phyloP scores from a whole-genome alignment of 2,888 invertebrate species.

The Macrosiphum euphorbiae region DNA sequence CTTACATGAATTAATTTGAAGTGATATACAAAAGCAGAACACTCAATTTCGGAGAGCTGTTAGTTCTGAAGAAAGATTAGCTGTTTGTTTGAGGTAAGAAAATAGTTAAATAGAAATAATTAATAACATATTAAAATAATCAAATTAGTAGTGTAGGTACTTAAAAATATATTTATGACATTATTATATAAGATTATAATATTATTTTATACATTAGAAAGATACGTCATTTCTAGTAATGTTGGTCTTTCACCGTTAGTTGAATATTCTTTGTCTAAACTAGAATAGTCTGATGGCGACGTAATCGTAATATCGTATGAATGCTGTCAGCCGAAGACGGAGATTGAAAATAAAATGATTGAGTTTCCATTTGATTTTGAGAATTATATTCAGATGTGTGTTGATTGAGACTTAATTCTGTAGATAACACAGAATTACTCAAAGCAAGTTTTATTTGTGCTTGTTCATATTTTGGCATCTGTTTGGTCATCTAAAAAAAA shows the following conservation, averaged over 20 bases:
- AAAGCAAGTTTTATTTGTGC: constrained; percentile 64
- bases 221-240: constrained; percentile 11
- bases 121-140: constrained; percentile 1
- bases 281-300: constrained; percentile 8
- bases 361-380: constrained; percentile 4
- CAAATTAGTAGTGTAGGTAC: constrained; percentile 8
- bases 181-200: constrained; percentile 12
- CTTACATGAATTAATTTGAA: constrained; percentile 4
- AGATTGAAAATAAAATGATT: constrained; percentile 27
- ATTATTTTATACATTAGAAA: constrained; percentile 25
- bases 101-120: constrained; percentile 20
- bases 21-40: constrained; percentile 18
- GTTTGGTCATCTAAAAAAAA: constrained; percentile 65
- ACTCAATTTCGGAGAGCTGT: constrained; percentile 35
- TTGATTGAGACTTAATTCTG: constrained; percentile 57
- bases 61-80: constrained; percentile 34
- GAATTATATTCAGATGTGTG: background rate
- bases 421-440: constrained; percentile 56
- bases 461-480: constrained; percentile 63
- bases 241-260: constrained; percentile 9
- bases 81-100: constrained; percentile 1
- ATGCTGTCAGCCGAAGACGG: constrained; percentile 24
- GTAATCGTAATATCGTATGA: constrained; percentile 12
- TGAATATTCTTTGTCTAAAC: constrained; percentile 7
- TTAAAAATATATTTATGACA: constrained; percentile 11